Evolutionary conservation across 1,140 invertebrate genomes (phyloP), one percentile per base, ranked within the genome.

Genomic region (Drosophila nannoptera): DNA sequence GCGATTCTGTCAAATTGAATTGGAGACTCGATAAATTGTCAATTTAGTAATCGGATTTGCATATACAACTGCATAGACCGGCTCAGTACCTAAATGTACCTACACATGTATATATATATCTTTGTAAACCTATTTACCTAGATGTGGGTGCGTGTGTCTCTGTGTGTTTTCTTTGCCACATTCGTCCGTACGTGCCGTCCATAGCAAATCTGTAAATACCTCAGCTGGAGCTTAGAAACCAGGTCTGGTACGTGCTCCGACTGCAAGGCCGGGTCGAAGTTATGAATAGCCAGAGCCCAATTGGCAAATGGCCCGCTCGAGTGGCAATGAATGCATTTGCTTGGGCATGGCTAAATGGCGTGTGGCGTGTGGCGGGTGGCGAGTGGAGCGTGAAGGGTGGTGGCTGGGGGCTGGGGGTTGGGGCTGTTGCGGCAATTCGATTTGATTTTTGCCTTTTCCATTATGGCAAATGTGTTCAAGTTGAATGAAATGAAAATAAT

Each of bases 401-500:
- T 1, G 22, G 22, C 1, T 1, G 22, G 22, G 22, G 22, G 22
- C 22, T 22, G 22, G 22, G 22, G 22, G 22, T 22, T 22, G 22
- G 22, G 22, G 22, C 22, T 22, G 22, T 22, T 22, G 22, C 22
- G 3, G 22, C 22, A 66, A 43, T 69, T 7, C 9, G 53, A 48
- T 16, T 71, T 63, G 7, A 42, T 53, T 32, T 70, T 52, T 45
- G 16, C 14, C 36, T 62, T 56, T 33, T 54, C 53, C 81, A 77
- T 77, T 72, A 71, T 81, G 77, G 42, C 46, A 59, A 77, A 81
- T 82, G 81, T 77, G 81, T 86, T 86, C 77, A 77, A 86, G 81
- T 86, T 81, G 81, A 84, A 86, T 84, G 81, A 86, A 87, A 82
- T 81, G 86, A 87, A 87, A 87, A 87, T 87, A 87, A 87, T 87